phyloP scores from a whole-genome alignment of 2,888 invertebrate species.

The Nomada flava region DNA sequence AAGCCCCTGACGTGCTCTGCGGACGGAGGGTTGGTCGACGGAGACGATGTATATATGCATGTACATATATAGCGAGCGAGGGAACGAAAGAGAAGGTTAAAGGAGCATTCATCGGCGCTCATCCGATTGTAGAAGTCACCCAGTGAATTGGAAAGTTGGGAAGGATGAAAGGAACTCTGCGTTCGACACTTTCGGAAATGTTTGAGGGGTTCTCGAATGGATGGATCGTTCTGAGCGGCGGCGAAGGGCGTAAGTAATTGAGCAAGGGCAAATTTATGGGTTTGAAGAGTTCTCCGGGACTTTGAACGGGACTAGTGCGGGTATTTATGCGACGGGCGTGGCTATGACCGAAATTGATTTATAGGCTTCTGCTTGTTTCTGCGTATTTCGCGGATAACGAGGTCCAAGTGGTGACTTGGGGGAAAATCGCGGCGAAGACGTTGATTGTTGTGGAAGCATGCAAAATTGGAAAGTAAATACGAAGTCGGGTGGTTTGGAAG shows the following conservation, averaged over 20 bases:
- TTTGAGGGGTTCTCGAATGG: conserved; percentile 2
- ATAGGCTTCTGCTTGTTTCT: background rate
- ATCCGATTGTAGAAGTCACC: conserved; percentile 44
- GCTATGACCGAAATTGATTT: conserved; percentile 8
- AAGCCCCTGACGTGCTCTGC: conserved; percentile 24
- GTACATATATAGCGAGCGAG: too few species aligned
- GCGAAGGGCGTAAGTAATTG: conserved; percentile 28
- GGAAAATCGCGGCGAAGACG: background rate
- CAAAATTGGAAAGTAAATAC: background rate
- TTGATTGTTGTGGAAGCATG: background rate
- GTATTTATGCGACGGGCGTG: conserved; percentile 30
- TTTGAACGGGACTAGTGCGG: background rate
- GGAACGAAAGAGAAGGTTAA: background rate
- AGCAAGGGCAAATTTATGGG: conserved; percentile 43
- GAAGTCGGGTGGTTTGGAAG: too few species aligned
- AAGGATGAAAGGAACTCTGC: conserved; percentile 12
- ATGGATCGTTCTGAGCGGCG: background rate
- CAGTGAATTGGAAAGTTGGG: conserved; percentile 20
- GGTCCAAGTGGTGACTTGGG: background rate
- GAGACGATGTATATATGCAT: background rate
- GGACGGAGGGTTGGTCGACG: background rate
- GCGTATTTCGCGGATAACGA: background rate
- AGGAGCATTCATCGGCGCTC: conserved; percentile 47
- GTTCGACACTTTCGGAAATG: conserved; percentile 39
- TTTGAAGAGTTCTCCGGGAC: conserved; percentile 13